Evolutionary conservation across 2,797 vertebrate genomes (phyloP), one percentile per base, ranked within the genome.

Genomic region (Pseudopleuronectes americanus): DNA sequence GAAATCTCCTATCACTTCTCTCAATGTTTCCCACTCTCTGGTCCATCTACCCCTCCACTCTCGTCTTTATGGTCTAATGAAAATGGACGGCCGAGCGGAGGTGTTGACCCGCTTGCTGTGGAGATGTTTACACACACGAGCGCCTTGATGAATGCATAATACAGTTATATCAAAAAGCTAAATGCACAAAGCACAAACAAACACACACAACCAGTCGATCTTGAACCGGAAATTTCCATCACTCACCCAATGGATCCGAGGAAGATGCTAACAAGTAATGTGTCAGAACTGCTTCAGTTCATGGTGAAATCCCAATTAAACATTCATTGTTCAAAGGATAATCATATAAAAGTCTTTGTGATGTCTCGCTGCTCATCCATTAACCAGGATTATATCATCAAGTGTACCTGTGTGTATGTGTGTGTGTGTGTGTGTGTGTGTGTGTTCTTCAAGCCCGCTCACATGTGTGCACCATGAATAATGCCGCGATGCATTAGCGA

Each of bases 11-110:
- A 81, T 77, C 62, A 75, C 70, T 77, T 38, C 74, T 66, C 67
- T 84, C 75, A 58, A 12, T 81, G 70, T 66, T 48, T 77, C 73
- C 69, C 26, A 45, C 58, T 66, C 62, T 68, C 38, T 21, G 66
- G 38, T 45, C 64, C 36, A 2, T 76, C 68, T 54, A 60, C 53
- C 54, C 66, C 48, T 79, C 75, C 65, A 16, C 64, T 86, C 64
- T 66, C 74, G 83, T 83, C 88, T 79, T 87, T 92, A 81, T 64
- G 19, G 12, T 68, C 77, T 86, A 87, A 91, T 91, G 87, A 85
- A 91, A 90, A 91, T 82, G 71, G 87, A 91, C 84, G 84, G 75
- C 7, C 38, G 71, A 81, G 78, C 74, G 36, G 60, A 87, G 82
- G 84, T 87, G 88, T 89, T 89, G 86, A 87, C 88, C 87, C 61